A percentile compares a stretch with the other conserved stretches of the same genome.
Evolutionary conservation across 2,888 invertebrate genomes (phyloP).

Genomic region (Macrophya annulata): DNA sequence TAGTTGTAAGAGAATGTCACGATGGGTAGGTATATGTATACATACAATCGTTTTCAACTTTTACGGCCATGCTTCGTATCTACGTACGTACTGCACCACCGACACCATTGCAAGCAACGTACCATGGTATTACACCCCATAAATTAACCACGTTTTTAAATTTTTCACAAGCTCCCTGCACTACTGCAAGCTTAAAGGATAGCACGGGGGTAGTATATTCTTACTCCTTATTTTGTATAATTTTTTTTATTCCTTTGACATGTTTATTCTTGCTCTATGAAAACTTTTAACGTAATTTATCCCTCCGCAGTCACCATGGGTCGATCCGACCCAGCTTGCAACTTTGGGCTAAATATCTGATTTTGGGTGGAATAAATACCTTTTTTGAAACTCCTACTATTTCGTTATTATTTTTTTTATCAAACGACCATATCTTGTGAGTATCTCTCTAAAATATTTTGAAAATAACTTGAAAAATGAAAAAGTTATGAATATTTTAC

Average conservation of each 20-base stretch:
- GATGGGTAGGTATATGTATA: neutral
- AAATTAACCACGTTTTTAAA: neutral
- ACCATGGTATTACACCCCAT: conserved; percentile 5
- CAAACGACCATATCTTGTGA: too few species aligned
- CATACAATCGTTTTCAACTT: conserved; percentile 8
- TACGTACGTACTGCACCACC: neutral
- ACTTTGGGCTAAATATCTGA: too few species aligned
- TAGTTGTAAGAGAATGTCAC: neutral
- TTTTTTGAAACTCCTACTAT: too few species aligned
- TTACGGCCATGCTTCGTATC: neutral
- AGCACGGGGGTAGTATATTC: neutral
- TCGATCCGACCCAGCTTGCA: too few species aligned
- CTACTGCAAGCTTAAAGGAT: neutral
- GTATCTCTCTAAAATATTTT: too few species aligned
- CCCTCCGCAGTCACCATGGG: too few species aligned
- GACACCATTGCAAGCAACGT: neutral
- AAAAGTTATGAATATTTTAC: too few species aligned
- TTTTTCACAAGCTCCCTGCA: neutral
- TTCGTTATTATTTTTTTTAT: too few species aligned
- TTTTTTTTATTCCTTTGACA: neutral
- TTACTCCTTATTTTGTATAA: neutral
- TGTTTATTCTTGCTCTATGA: too few species aligned
- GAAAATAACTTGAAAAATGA: too few species aligned
- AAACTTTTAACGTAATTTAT: too few species aligned
- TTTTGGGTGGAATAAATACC: too few species aligned